Conservation (phyloP, 2,888 invertebrate species). For the Exocentrus adspersus region DNA sequence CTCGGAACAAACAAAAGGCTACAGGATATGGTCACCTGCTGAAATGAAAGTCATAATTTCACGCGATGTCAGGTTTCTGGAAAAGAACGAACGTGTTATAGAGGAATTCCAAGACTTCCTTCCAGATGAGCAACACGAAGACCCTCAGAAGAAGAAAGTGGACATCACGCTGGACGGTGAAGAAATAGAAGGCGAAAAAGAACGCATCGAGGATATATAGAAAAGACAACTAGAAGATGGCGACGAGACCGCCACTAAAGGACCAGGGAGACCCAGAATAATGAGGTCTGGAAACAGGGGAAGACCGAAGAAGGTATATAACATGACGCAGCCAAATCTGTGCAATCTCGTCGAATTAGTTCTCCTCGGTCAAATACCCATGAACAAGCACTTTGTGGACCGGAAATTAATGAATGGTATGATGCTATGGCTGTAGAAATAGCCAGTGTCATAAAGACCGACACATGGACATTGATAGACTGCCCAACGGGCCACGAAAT, state of each 20-base stretch:
- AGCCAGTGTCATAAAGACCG: slow-evolving; percentile 37
- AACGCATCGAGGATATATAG: background rate
- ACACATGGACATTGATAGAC: slow-evolving; percentile 44
- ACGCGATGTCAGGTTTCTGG: slow-evolving; percentile 41
- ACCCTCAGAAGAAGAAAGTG: background rate
- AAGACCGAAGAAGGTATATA: slow-evolving; percentile 24
- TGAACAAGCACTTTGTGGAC: slow-evolving; percentile 26
- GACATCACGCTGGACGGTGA: background rate
- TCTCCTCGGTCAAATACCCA: slow-evolving; percentile 28
- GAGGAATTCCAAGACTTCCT: background rate
- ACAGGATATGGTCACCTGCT: slow-evolving; percentile 40
- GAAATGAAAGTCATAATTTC: slow-evolving; percentile 34
- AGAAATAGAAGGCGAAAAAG: background rate
- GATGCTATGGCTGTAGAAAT: slow-evolving; percentile 40
- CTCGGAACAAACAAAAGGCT: slow-evolving; percentile 43
- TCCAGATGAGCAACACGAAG: background rate
- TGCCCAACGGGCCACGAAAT: slow-evolving; percentile 34
- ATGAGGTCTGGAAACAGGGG: slow-evolving; percentile 17
- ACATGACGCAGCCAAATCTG: background rate
- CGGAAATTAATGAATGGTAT: slow-evolving; percentile 31
- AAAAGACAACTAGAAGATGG: background rate
- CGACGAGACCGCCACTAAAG: background rate
- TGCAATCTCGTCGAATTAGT: background rate
- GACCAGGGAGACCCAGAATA: slow-evolving; percentile 18
- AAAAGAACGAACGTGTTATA: background rate